These are phyloP conservation scores for Myodes glareolus DNA, from an alignment of 2,113 vertebrate genomes.

Conservation along the genomic window DNA sequence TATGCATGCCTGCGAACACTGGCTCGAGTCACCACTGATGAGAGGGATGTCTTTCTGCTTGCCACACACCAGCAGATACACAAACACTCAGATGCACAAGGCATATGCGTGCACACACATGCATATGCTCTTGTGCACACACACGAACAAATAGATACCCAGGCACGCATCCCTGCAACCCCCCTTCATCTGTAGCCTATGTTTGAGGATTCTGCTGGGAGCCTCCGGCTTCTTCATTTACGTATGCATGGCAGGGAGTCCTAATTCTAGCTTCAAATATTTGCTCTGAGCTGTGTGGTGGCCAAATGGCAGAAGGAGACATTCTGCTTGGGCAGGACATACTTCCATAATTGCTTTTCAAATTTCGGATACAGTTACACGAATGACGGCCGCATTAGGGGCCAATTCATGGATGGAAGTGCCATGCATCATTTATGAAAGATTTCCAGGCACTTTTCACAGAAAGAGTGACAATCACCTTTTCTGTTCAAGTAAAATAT, in stretches of 20 bases:
- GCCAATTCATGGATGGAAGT: slow-evolving; percentile 71
- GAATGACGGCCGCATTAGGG: slow-evolving; percentile 78
- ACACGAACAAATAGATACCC: neutral
- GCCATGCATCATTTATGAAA: slow-evolving; percentile 84
- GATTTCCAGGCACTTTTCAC: slow-evolving; percentile 76
- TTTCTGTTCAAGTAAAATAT: slow-evolving; percentile 80
- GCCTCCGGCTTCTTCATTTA: slow-evolving; percentile 77
- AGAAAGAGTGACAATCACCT: slow-evolving; percentile 79
- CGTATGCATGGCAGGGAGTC: slow-evolving; percentile 81
- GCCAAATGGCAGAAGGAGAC: slow-evolving; percentile 86
- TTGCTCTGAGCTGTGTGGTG: slow-evolving; percentile 85
- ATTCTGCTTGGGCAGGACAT: slow-evolving; percentile 82
- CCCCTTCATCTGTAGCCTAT: slow-evolving; percentile 50
- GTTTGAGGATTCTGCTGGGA: slow-evolving; percentile 67
- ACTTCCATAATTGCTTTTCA: slow-evolving; percentile 87
- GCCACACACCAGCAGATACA: neutral
- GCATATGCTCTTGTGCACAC: neutral
- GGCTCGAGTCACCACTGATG: slow-evolving; percentile 67
- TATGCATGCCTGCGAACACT: slow-evolving; percentile 68
- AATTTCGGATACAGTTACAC: slow-evolving; percentile 87
- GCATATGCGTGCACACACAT: neutral
- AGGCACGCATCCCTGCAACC: accelerated
- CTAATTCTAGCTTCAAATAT: slow-evolving; percentile 89
- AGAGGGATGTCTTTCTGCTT: slow-evolving; percentile 27
- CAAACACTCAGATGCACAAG: neutral